A percentile compares a stretch with the other conserved stretches of the same genome.
Evolutionary conservation across 2,797 vertebrate species (phyloP).

Genomic region (Schizopygopsis pylzovi): DNA sequence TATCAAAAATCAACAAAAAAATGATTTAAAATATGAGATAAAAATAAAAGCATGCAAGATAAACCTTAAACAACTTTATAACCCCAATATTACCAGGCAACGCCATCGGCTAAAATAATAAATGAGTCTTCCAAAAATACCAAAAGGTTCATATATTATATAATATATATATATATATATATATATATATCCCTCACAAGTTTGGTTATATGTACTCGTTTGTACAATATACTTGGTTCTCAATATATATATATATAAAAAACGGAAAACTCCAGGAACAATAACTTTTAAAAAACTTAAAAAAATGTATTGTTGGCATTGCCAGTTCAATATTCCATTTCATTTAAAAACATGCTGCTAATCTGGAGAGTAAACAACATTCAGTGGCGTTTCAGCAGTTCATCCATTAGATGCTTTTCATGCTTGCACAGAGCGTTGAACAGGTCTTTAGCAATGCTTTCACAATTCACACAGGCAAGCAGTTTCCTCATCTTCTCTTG

Average conservation of each 20-base stretch:
- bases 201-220: background rate
- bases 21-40: too few species aligned
- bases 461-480: slow-evolving; percentile 38
- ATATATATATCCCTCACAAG: background rate
- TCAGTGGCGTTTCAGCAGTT: background rate
- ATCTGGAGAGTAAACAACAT: background rate
- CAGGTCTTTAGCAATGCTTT: slow-evolving; percentile 17
- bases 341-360: background rate
- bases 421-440: slow-evolving; percentile 22
- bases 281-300: background rate
- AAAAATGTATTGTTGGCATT: background rate
- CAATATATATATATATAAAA: too few species aligned
- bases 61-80: too few species aligned
- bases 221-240: background rate
- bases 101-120: too few species aligned
- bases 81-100: too few species aligned
- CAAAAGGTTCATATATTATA: background rate
- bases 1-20: too few species aligned
- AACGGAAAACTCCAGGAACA: background rate
- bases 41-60: too few species aligned
- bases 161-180: background rate
- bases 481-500: slow-evolving; percentile 55
- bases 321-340: background rate
- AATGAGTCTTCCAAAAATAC: background rate
- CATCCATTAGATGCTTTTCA: slow-evolving; percentile 46